phyloP scores from a whole-genome alignment of 2,888 invertebrate genomes.

The Bugulina stolonifera region DNA sequence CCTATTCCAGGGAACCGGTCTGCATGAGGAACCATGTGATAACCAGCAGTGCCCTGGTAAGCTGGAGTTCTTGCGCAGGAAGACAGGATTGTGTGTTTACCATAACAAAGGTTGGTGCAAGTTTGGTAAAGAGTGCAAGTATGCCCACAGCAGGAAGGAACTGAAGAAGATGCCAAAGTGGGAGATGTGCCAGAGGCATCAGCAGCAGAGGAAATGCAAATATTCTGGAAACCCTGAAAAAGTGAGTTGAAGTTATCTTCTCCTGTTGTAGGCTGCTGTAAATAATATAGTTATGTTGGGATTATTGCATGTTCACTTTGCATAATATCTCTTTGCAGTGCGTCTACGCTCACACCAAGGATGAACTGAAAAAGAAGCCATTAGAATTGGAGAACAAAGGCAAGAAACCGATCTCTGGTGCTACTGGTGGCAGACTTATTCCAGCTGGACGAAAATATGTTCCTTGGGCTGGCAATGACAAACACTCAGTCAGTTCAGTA shows the following conservation, averaged over 20 bases:
- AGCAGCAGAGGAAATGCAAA: neutral
- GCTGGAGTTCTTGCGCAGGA: slow-evolving; percentile 3
- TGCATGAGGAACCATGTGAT: neutral
- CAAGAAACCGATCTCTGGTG: neutral
- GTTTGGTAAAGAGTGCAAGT: neutral
- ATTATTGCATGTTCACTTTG: neutral
- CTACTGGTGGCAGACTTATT: slow-evolving; percentile 10
- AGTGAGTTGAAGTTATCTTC: neutral
- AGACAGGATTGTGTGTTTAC: neutral
- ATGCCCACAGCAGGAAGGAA: slow-evolving; percentile 17
- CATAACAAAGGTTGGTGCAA: slow-evolving; percentile 13
- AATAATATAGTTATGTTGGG: neutral
- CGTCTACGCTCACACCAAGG: slow-evolving; percentile 19
- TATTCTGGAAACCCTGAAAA: neutral
- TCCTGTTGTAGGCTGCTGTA: neutral
- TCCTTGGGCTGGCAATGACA: slow-evolving; percentile 15
- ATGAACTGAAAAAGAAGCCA: slow-evolving; percentile 7
- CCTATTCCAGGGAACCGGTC: neutral
- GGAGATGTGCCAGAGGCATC: slow-evolving; percentile 1
- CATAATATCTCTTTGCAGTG: neutral
- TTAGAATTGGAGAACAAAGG: neutral
- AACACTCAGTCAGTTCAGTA: neutral
- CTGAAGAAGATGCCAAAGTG: slow-evolving; percentile 18
- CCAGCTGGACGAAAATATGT: neutral
- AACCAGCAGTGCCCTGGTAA: slow-evolving; percentile 15